Base-by-base conservation (phyloP, 2,888 invertebrate species). In the Phrixothrix hirtus region DNA sequence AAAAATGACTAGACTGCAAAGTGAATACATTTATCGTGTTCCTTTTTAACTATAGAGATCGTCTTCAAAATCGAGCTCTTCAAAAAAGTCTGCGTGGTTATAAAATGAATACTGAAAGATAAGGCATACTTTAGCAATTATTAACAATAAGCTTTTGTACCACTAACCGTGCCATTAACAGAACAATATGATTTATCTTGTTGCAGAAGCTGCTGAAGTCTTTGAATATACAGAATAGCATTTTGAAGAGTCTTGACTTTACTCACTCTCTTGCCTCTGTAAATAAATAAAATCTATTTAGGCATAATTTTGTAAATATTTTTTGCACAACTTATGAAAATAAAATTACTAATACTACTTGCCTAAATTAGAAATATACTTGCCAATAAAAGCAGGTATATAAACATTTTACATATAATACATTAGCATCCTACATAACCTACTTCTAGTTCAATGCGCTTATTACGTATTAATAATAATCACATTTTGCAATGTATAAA, bases 211-310 rank as follows among this genome's bases (percentile, higher is more conserved):
- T 76, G 68, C 61, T 80, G 76, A 54, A 85, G 71, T 43, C 77
- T 74, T 41, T 73, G 73, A 55, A 85, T 85, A 69, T 85, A 85
- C 60, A 82, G 80, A 49, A 85, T 83, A 21, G 85, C 85, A 60
- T 80, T 78, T 63, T 81, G 77, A 34, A 85, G 69, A 1, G 83
- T 84, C 69, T 83, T 83, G 46, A 85, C 83, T 71, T 85, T 85
- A 59, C 84, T 84, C 37, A 85, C 71, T 36, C 83, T 68, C 64
- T 82, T 82, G 30, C 77, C 79, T 57, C 80, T 78, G 64, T 54
- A 72, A 68, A 44, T 25, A 57, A 39, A 36, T 27, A 27, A 4
- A 27, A 27, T 4, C 25, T 6, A 25, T 6, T 4, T 25, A 25
- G 25, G 25, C 25, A 25, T n/a, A n/a, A n/a, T n/a, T n/a, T n/a